Evolutionary conservation across 2,888 invertebrate genomes (phyloP), one percentile per base, ranked within the genome.

Genomic region (Chloroclysta siterata): DNA sequence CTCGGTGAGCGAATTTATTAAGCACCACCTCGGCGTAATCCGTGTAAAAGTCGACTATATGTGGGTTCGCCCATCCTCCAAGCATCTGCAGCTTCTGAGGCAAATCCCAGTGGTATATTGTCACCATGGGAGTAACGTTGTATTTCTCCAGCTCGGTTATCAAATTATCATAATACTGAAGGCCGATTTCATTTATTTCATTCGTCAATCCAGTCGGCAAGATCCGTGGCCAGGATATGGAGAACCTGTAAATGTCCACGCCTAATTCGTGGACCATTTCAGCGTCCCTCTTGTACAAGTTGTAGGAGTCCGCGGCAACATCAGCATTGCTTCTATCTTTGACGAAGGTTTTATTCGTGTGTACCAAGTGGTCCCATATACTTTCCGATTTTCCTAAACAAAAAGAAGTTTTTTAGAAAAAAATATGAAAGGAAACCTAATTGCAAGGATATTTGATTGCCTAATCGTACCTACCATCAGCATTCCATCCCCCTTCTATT

Each of bases 131-230:
- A 29, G 95, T 94, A 48, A 97, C 95, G 50, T 94, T 95, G 69
- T 95, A 94, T 61, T 87, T 94, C 14, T 95, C 69, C 7, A 97
- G 90, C 74, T 95, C 96, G 75, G 96, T 92, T 57, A 98, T 96
- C 50, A 98, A 85, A 70, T 95, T 94, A 76, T 95, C 95, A 82
- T 98, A 98, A 84, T 97, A 97, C 62, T 94, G 88, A 11, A 98
- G 91, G 15, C 97, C 98, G 2, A 94, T 92, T 46, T 93, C 87
- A 79, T 96, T 98, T 17, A 97, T 88, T 17, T 94, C 79, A 74
- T 95, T 94, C 11, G 94, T 92, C 60, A 94, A 91, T 10, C 96
- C 97, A 11, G 93, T 94, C 0, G 97, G 96, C 69, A 97, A 85
- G 52, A 97, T 92, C 54, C 97, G 89, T 0, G 96, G 86, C 97